phyloP scores from a whole-genome alignment of 92 coral and sea anemone species.

The Plumapathes pennacea region DNA sequence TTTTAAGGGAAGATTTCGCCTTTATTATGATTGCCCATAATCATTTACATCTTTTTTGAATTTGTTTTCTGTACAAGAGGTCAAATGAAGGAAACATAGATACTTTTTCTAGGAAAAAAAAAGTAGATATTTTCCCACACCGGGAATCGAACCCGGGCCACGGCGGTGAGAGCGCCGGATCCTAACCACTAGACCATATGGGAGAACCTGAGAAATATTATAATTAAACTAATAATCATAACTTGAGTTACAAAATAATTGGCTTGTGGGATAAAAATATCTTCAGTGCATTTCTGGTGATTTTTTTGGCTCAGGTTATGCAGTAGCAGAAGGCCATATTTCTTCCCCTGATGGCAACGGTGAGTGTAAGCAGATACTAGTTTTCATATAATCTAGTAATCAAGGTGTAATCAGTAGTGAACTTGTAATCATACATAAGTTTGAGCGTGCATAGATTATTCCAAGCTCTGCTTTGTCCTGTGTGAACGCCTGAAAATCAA shows the following conservation, averaged over 20 bases:
- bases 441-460: not conserved
- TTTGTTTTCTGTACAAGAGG: too few species aligned
- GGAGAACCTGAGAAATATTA: constrained; percentile 16
- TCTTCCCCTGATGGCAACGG: constrained; percentile 49
- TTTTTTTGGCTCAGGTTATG: constrained; percentile 53
- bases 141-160: not conserved
- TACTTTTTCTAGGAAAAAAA: too few species aligned
- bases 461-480: not conserved
- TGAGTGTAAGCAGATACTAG: constrained; percentile 3
- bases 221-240: not conserved
- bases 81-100: too few species aligned
- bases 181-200: constrained; percentile 85
- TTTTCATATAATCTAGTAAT: too few species aligned
- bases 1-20: too few species aligned
- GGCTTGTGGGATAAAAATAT: not conserved
- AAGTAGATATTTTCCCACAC: not conserved
- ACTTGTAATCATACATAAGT: not conserved
- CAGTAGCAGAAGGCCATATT: constrained; percentile 70
- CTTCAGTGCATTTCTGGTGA: not conserved
- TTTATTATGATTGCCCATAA: too few species aligned
- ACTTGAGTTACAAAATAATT: not conserved
- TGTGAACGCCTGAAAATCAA: not conserved
- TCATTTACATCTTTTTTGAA: too few species aligned
- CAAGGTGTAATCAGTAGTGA: too few species aligned
- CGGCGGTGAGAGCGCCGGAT: constrained; percentile 89